Conservation (phyloP, 2,888 invertebrate species). For the Pyrgus malvae region DNA sequence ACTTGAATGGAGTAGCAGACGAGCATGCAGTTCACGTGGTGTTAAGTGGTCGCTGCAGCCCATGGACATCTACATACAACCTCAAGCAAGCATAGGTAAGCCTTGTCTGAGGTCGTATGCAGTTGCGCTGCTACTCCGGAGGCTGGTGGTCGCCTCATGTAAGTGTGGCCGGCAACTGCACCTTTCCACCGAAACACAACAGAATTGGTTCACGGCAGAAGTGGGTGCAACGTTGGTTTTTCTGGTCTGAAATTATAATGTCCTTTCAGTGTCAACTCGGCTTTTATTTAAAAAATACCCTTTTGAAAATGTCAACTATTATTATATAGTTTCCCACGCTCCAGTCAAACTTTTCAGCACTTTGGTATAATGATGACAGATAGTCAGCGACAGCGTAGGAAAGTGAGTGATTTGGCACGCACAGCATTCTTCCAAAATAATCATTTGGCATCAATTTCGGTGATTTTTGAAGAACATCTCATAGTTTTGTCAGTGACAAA, state of each 20-base stretch:
- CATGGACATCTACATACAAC: too few relatives aligned
- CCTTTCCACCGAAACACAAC: too few relatives aligned
- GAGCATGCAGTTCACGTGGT: too few relatives aligned
- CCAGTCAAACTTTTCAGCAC: slow-evolving; percentile 16
- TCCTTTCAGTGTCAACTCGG: background rate
- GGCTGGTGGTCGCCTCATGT: too few relatives aligned
- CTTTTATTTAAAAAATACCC: background rate
- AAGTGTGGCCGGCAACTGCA: too few relatives aligned
- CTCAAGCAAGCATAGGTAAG: too few relatives aligned
- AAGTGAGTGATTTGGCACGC: slow-evolving; percentile 22
- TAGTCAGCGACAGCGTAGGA: slow-evolving; percentile 10
- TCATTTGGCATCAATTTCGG: slow-evolving; percentile 12
- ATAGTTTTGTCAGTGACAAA: background rate
- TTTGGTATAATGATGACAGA: slow-evolving; percentile 18
- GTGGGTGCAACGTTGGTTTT: too few relatives aligned
- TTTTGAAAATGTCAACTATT: background rate
- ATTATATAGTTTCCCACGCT: slow-evolving; percentile 13
- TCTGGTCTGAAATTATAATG: background rate
- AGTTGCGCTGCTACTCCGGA: too few relatives aligned
- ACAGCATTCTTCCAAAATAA: slow-evolving; percentile 16
- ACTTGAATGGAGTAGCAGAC: too few relatives aligned
- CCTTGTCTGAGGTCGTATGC: too few relatives aligned
- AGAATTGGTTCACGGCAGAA: too few relatives aligned
- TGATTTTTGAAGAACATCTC: slow-evolving; percentile 3
- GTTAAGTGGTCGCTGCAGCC: too few relatives aligned